These are phyloP conservation scores for Acronicta aceris DNA, from an alignment of 2,888 invertebrate species.

Conservation along the genomic window DNA sequence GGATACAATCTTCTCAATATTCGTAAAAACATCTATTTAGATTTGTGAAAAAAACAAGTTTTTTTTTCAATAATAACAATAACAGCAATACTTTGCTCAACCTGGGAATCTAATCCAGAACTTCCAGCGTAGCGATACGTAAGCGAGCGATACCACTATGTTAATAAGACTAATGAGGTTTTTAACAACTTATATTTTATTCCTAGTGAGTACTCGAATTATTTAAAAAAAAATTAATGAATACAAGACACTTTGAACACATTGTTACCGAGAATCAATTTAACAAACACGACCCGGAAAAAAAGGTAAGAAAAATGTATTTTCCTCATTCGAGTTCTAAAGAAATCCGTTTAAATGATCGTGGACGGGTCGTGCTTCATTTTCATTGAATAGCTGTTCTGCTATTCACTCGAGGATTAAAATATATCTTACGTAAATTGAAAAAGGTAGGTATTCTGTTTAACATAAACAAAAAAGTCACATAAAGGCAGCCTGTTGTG, in stretches of 20 bases:
- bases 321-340: slow-evolving; percentile 1
- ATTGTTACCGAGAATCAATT: slow-evolving; percentile 1
- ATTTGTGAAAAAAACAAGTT: too few relatives aligned
- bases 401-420: not conserved
- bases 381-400: not conserved
- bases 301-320: not conserved
- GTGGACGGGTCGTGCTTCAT: slow-evolving; percentile 1
- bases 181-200: not conserved
- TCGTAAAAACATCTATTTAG: too few relatives aligned
- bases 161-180: too few relatives aligned
- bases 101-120: too few relatives aligned
- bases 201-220: not conserved
- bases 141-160: too few relatives aligned
- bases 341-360: not conserved
- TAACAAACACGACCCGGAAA: not conserved
- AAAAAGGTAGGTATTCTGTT: too few relatives aligned
- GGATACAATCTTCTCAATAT: not conserved
- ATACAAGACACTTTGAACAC: not conserved
- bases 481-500: too few relatives aligned
- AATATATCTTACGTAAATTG: not conserved
- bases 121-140: too few relatives aligned
- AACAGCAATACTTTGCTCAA: too few relatives aligned
- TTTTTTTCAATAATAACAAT: too few relatives aligned
- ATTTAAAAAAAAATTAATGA: not conserved
- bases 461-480: too few relatives aligned